Evolutionary conservation across 2,113 vertebrate genomes (phyloP).

Genomic region (Myocastor coypus): DNA sequence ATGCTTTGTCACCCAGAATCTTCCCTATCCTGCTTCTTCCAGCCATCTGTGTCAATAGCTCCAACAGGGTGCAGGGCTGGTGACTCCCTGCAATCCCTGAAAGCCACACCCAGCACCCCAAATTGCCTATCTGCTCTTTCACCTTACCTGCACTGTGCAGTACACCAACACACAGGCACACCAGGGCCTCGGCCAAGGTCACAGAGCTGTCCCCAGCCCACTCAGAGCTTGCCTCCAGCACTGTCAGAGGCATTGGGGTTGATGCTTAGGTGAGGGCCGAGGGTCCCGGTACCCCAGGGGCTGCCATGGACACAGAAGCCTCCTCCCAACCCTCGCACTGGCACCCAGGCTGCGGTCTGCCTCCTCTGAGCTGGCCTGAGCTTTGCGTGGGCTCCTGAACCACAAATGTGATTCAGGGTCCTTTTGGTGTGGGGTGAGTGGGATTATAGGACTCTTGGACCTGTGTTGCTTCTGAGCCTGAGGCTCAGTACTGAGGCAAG

Average conservation of each 20-base stretch:
- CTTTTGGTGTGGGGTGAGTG: background rate
- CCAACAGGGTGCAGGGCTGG: accelerated
- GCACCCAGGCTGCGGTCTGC: constrained; percentile 53
- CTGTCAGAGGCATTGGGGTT: constrained; percentile 85
- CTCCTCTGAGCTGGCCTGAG: constrained; percentile 22
- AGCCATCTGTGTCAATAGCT: background rate
- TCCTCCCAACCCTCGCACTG: constrained; percentile 58
- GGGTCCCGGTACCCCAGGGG: constrained; percentile 81
- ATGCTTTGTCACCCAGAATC: background rate
- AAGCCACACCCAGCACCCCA: background rate
- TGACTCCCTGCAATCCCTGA: background rate
- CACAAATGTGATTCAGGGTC: background rate
- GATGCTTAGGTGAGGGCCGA: constrained; percentile 85
- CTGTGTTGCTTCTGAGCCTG: accelerated
- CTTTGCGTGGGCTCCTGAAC: background rate
- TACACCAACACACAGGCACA: background rate
- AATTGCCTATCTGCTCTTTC: accelerated
- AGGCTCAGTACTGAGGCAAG: background rate
- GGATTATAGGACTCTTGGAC: background rate
- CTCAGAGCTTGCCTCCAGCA: constrained; percentile 36
- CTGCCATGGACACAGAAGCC: constrained; percentile 75
- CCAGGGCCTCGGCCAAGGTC: constrained; percentile 83
- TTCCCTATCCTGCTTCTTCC: background rate
- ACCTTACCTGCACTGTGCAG: background rate
- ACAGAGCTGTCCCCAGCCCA: background rate